Evolutionary conservation across 1,140 invertebrate species (phyloP), one percentile per base, ranked within the genome.

Genomic region (Leptinotarsa defecta): DNA sequence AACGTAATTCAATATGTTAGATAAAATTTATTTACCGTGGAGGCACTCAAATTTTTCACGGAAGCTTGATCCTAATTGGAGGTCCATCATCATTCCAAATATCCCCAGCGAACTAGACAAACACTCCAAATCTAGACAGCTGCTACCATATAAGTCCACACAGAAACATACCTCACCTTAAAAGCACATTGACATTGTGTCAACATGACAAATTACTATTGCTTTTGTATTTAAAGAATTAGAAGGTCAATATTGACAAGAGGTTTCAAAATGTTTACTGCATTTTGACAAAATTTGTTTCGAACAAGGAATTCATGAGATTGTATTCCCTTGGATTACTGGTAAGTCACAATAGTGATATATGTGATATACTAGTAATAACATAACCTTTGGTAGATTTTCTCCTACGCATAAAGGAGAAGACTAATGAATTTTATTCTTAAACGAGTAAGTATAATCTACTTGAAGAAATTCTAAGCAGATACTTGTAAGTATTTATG

Each of bases 21-120:
- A 71, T 22, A 17, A 20, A 20, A 71, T 57, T 71, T 71, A 71
- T 71, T 71, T 71, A 71, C 69, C 52, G 48, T 71, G 69, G 27
- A 52, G 43, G 52, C 69, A 71, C 69, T 71, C 68, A 77, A 77
- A 79, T 77, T 73, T 79, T 79, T 79, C 73, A 79, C 76, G 78
- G 73, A 69, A 77, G 77, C 75, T 79, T 79, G 78, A 75, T 75
- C 77, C 76, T 77, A 75, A 79, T 79, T 79, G 74, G 69, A 62
- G 65, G 52, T 52, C 68, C 65, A 43, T 63, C 48, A 63, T 61
- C 68, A 67, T 71, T 57, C 64, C 48, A 22, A 11, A 57, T 68
- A 48, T 48, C 65, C 20, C 69, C 61, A 48, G 62, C 71, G 75
- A 61, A 73, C 69, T 74, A 27, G 68, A 57, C 78, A 79, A 79